Evolutionary conservation across 2,113 vertebrate genomes (phyloP).

Genomic region (Carassius carassius): DNA sequence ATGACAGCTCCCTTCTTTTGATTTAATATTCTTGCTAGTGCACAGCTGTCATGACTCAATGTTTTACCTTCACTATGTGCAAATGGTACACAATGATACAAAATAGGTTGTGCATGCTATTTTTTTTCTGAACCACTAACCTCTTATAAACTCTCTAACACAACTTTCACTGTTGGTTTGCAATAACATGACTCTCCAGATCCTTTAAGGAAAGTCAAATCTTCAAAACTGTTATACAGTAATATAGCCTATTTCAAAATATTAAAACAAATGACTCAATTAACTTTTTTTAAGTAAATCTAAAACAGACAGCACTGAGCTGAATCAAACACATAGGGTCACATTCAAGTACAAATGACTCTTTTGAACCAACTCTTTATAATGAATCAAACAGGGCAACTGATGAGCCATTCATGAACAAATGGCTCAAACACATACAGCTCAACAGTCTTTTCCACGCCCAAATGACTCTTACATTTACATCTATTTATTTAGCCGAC

Average conservation of each 20-base stretch:
- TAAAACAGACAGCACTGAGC: too few species aligned
- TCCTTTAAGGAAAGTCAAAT: neutral
- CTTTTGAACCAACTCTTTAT: too few species aligned
- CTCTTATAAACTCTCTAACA: neutral
- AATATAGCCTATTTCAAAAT: too few species aligned
- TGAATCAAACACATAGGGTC: too few species aligned
- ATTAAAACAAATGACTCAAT: neutral
- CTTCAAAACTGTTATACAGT: neutral
- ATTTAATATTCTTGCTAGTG: neutral
- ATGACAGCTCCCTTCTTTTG: neutral
- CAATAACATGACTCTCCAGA: neutral
- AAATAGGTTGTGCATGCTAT: neutral
- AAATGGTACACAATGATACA: neutral
- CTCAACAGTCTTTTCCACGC: too few species aligned
- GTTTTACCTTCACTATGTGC: neutral
- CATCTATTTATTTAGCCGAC: too few species aligned
- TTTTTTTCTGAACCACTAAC: neutral
- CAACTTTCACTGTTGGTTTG: neutral
- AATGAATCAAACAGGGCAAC: too few species aligned
- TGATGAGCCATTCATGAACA: too few species aligned
- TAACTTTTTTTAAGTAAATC: too few species aligned
- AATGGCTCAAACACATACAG: too few species aligned
- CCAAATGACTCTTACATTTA: too few species aligned
- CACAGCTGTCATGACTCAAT: neutral
- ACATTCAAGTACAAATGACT: too few species aligned